Conservation (phyloP, 2,797 vertebrate genomes). For the Enteromius thamalakanensis region DNA sequence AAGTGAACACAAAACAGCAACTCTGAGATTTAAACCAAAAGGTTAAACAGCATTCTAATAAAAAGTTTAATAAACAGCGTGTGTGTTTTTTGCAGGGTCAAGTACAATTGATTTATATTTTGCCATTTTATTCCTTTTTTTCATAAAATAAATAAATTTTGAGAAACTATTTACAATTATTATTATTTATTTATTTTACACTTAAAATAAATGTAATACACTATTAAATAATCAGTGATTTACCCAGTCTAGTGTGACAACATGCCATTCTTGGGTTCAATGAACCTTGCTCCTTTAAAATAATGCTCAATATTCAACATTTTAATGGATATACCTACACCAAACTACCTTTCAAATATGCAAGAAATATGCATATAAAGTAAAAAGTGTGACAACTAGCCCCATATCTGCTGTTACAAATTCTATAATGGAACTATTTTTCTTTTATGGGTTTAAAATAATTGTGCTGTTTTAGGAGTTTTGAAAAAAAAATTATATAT, state of each 20-base stretch:
- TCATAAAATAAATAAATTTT: not conserved
- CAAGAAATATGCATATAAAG: not conserved
- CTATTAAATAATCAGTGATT: not conserved
- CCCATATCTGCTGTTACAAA: conserved; percentile 3
- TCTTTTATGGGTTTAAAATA: not conserved
- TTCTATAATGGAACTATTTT: not conserved
- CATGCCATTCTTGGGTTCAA: not conserved
- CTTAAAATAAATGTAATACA: not conserved
- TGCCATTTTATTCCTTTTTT: not conserved
- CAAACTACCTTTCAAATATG: not conserved
- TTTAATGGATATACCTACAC: not conserved
- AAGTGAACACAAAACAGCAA: not conserved
- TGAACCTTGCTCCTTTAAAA: not conserved
- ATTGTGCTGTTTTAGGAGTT: not conserved
- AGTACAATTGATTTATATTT: not conserved
- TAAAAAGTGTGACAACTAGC: not conserved
- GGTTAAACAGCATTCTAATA: not conserved
- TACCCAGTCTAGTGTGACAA: not conserved
- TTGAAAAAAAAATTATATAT: not conserved
- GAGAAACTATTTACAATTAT: not conserved
- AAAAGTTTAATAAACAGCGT: not conserved
- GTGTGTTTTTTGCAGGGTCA: not conserved
- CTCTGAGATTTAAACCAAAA: not conserved
- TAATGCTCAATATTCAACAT: not conserved
- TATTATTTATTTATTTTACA: too few relatives aligned